Percentiles rank a stretch among this genome's conserved stretches.
Conservation (phyloP, 2,888 invertebrate species). For the Meta bourneti region DNA sequence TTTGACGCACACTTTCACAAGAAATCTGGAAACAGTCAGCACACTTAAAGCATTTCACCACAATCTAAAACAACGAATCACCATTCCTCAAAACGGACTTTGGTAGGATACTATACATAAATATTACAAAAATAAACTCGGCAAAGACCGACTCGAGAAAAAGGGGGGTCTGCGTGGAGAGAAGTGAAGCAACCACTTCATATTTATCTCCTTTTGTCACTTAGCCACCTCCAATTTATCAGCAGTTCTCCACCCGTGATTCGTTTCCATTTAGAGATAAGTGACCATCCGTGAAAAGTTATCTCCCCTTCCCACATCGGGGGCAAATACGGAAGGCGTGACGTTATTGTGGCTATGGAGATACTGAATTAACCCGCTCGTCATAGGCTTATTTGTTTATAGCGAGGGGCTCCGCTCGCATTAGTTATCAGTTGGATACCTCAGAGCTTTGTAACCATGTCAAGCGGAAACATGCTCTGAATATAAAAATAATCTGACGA, state of each 20-base stretch:
- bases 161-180: not conserved
- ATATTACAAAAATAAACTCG: not conserved
- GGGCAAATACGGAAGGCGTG: not conserved
- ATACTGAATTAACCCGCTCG: not conserved
- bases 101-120: too few species aligned
- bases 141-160: not conserved
- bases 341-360: not conserved
- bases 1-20: too few species aligned
- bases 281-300: not conserved
- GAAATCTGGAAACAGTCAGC: too few species aligned
- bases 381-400: not conserved
- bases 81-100: too few species aligned
- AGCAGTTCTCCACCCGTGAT: not conserved
- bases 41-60: too few species aligned
- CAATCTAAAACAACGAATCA: too few species aligned
- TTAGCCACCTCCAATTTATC: not conserved
- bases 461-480: not conserved
- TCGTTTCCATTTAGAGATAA: not conserved
- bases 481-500: not conserved
- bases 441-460: not conserved
- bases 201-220: not conserved
- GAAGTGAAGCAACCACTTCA: not conserved
- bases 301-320: too few species aligned
- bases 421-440: not conserved
- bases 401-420: too few species aligned